Conservation (phyloP, 2,888 invertebrate species). For the Euzophera pinguis region DNA sequence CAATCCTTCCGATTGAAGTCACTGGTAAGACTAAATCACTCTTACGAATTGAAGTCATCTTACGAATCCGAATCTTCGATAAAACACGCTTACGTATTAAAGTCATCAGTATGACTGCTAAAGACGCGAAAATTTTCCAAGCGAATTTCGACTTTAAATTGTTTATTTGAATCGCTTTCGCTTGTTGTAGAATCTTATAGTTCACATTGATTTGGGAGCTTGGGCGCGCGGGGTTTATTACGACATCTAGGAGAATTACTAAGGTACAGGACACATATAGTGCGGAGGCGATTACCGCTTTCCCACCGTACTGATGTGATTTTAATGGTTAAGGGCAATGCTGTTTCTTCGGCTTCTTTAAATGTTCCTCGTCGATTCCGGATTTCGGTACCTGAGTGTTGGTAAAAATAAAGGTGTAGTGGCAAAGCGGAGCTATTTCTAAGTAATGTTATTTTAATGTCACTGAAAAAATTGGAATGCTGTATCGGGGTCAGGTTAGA, state of each 20-base stretch:
- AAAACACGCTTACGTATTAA: neutral
- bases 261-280: slow-evolving; percentile 24
- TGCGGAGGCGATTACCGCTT: slow-evolving; percentile 47
- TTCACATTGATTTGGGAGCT: neutral
- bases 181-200: neutral
- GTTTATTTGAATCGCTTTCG: neutral
- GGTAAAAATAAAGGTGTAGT: neutral
- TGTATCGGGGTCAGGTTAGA: too few species aligned
- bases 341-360: slow-evolving; percentile 88
- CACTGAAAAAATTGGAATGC: too few species aligned
- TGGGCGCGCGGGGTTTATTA: slow-evolving; percentile 39
- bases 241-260: slow-evolving; percentile 21
- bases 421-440: too few species aligned
- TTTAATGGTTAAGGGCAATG: slow-evolving; percentile 84
- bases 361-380: slow-evolving; percentile 88
- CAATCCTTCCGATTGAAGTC: neutral
- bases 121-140: neutral
- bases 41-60: neutral
- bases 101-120: neutral
- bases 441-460: too few species aligned
- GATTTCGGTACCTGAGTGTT: slow-evolving; percentile 58
- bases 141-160: neutral
- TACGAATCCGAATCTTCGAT: neutral
- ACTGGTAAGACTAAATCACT: too few species aligned
- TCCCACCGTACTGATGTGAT: slow-evolving; percentile 68